Conservation (phyloP, 53 echinoderm and acorn worm genomes). For the Crossaster papposus region DNA sequence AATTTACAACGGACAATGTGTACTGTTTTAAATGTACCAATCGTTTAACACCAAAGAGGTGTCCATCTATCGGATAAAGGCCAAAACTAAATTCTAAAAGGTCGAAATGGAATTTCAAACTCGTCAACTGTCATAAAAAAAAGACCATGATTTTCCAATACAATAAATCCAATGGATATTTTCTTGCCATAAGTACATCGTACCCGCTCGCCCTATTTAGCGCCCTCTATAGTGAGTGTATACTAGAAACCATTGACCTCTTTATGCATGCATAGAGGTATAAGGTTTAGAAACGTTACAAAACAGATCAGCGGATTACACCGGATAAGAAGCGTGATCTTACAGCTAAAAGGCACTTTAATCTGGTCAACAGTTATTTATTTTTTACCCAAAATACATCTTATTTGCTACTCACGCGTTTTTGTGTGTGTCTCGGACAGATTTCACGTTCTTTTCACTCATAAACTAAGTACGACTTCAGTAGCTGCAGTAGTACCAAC, state of each 20-base stretch:
- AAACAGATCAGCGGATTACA: neutral
- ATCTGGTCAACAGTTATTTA: neutral
- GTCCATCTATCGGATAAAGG: neutral
- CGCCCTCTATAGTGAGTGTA: neutral
- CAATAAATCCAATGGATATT: too few relatives aligned
- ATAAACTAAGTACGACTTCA: constrained; percentile 37
- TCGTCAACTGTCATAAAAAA: neutral
- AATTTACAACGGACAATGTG: neutral
- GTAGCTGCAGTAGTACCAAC: constrained; percentile 22
- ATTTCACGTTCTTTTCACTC: neutral
- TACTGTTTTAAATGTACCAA: neutral
- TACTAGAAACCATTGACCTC: neutral
- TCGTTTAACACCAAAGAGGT: constrained; percentile 8
- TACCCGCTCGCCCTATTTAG: neutral
- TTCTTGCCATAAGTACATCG: too few relatives aligned
- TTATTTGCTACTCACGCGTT: neutral
- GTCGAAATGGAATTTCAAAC: neutral
- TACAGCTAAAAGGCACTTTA: neutral
- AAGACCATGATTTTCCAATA: neutral
- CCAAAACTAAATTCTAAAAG: neutral
- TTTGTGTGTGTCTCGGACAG: neutral
- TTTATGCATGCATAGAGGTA: neutral
- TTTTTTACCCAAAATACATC: neutral
- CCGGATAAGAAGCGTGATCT: neutral
- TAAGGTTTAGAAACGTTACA: neutral